These are phyloP conservation scores for Dendrocincla fuliginosa DNA, from an alignment of 2,797 vertebrate genomes.

Conservation along the genomic window DNA sequence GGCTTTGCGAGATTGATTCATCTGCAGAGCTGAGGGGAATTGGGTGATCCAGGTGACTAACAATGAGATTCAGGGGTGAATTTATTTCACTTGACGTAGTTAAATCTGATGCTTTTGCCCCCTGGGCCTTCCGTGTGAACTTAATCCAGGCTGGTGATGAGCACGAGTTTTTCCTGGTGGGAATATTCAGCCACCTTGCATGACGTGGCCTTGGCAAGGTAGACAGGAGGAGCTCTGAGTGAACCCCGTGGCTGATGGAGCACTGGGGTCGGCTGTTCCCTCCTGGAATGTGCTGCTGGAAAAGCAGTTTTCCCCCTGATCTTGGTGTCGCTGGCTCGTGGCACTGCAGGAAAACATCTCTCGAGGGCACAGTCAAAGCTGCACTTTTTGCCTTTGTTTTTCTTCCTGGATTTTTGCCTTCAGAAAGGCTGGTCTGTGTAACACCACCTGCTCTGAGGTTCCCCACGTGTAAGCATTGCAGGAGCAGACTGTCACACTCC, in stretches of 20 bases:
- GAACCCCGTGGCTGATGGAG: background rate
- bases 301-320: background rate
- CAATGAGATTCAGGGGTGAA: background rate
- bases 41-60: conserved; percentile 19
- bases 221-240: background rate
- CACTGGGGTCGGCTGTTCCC: background rate
- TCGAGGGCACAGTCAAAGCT: background rate
- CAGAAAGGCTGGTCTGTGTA: background rate
- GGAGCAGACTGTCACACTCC: rapidly evolving
- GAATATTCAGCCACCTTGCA: background rate
- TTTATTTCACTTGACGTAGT: background rate
- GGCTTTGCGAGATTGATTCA: background rate
- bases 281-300: background rate
- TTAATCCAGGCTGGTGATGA: background rate
- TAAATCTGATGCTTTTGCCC: background rate
- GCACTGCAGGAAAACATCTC: background rate
- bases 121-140: background rate
- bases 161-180: background rate
- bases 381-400: background rate
- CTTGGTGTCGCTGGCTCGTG: rapidly evolving
- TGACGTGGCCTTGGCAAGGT: background rate
- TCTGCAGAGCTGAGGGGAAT: background rate
- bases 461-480: rapidly evolving
- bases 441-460: background rate
- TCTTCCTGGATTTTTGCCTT: background rate